Base-by-base conservation (phyloP, 2,797 vertebrate species). In the Helostoma temminkii region DNA sequence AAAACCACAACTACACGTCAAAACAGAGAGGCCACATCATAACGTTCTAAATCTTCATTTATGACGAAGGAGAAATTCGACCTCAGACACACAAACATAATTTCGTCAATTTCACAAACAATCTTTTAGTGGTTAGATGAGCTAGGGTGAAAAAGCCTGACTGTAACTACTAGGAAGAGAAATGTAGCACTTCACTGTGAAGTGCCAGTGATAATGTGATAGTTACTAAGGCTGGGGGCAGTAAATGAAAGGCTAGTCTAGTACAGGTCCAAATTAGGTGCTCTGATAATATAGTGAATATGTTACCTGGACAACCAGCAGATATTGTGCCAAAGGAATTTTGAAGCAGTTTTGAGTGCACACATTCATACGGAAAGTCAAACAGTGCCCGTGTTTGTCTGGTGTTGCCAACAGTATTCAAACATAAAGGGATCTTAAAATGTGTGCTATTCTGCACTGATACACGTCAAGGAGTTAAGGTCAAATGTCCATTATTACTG, bases 151-250 rank as follows among this genome's bases (percentile, higher is more conserved):
- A 24, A 28, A 49, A 52, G 21, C 14, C 57, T 53, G 55, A 19
- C 53, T 69, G 64, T n/a, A 78, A 36, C 56, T 46, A 65, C 52
- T 69, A 81, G 34, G 37, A 41, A 61, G 18, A 80, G 71, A 86
- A 87, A 86, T 88, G 70, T 80, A 48, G 28, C 89, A 87, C 74
- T 63, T 66, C 21, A 50, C 63, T 75, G 80, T 61, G 53, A 85
- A 80, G 71, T 72, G 58, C 52, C n/a, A 25, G 75, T 78, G 62
- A 84, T 78, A 66, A 75, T 59, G 58, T 79, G 73, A 61, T 26
- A 59, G 39, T 63, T 58, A 47, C 48, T 68, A 37, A 68, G 28
- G 52, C 57, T 57, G 39, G 42, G 14, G 24, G 19, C 37, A 48
- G 26, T 54, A 56, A 71, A 74, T 54, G 49, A 71, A 50, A 71